Percentiles rank a stretch among this genome's conserved stretches.
These are phyloP conservation scores for Endomychus coccineus DNA, from an alignment of 2,888 invertebrate species.

Conservation along the genomic window DNA sequence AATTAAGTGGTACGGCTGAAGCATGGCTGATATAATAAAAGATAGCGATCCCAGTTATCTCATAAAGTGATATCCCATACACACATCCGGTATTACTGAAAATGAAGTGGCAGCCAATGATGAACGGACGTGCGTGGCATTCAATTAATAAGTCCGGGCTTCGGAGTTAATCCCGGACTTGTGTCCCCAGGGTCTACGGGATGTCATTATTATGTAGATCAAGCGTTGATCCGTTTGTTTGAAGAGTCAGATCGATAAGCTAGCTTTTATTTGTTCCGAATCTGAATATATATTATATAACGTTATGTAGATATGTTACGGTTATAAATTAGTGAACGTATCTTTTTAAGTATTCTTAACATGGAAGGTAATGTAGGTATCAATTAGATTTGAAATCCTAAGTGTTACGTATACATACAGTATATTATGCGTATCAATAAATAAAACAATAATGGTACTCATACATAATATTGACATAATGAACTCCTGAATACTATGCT, in stretches of 20 bases:
- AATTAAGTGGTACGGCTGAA: constrained; percentile 36
- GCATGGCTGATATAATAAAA: constrained; percentile 38
- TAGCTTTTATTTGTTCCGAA: no score
- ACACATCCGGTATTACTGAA: constrained; percentile 38
- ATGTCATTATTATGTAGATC: constrained; percentile 47
- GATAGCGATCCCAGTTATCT: constrained; percentile 39
- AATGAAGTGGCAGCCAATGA: constrained; percentile 44
- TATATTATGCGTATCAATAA: no score
- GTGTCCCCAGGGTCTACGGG: constrained; percentile 40
- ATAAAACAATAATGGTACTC: no score
- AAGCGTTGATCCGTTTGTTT: constrained; percentile 44
- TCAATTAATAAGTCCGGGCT: constrained; percentile 43
- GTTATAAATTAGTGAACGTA: no score
- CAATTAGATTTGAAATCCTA: no score
- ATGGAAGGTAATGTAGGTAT: no score
- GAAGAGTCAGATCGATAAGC: constrained; percentile 39
- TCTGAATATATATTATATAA: no score
- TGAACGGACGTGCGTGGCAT: constrained; percentile 44
- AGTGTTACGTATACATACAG: no score
- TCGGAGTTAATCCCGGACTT: constrained; percentile 43
- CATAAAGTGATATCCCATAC: constrained; percentile 36
- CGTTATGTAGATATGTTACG: no score
- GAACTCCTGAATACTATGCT: no score
- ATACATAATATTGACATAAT: no score
- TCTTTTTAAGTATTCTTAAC: no score